Evolutionary conservation across 1,140 invertebrate species (phyloP).

Genomic region (Phthorimaea operculella): DNA sequence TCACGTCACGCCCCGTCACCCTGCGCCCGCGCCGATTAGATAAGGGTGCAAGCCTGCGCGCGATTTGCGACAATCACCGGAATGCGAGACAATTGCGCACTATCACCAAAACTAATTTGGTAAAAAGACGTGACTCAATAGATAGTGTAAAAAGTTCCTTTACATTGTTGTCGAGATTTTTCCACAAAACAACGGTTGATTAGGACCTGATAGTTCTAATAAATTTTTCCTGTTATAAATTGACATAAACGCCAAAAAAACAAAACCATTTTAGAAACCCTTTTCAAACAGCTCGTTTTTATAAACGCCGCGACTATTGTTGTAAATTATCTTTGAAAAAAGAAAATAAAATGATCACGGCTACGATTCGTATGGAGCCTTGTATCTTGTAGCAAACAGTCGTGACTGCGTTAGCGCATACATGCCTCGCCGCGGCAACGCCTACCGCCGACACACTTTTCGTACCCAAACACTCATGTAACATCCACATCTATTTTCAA

Average conservation of each 20-base stretch:
- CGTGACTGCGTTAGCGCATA: slow-evolving; percentile 37
- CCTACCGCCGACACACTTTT: slow-evolving; percentile 38
- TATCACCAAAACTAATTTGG: too few species aligned
- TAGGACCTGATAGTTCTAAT: too few species aligned
- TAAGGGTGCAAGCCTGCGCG: background rate
- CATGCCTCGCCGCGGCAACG: slow-evolving; percentile 40
- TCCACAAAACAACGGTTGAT: too few species aligned
- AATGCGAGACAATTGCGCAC: background rate
- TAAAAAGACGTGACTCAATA: too few species aligned
- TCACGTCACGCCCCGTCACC: background rate
- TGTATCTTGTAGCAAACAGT: background rate
- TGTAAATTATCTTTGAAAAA: background rate
- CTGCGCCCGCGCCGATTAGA: background rate
- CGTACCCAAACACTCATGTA: slow-evolving; percentile 10
- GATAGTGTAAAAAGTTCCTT: too few species aligned
- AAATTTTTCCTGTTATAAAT: too few species aligned
- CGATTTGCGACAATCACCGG: background rate
- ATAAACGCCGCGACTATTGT: background rate
- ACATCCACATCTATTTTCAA: slow-evolving; percentile 15
- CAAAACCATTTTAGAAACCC: background rate
- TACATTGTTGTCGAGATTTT: too few species aligned
- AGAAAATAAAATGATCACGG: background rate
- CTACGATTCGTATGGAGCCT: background rate
- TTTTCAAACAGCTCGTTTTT: background rate
- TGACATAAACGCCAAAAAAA: background rate